Conservation (phyloP, 2,113 vertebrate species). For the Strix uralensis region DNA sequence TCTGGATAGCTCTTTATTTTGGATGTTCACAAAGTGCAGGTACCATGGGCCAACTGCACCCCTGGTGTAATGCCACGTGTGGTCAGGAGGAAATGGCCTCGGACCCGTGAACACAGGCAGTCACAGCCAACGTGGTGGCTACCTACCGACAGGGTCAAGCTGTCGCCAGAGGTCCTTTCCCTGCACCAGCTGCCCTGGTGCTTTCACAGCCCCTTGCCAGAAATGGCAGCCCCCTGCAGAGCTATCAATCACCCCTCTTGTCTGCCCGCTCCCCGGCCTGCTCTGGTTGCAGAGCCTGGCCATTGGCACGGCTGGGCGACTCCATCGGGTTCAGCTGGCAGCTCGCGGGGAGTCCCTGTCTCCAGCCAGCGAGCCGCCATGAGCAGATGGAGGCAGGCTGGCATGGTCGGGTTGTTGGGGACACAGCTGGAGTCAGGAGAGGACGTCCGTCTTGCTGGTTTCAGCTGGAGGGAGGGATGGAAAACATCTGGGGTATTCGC, state of each 20-base stretch:
- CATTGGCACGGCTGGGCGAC: rapidly evolving
- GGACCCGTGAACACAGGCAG: rapidly evolving
- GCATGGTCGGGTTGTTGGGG: rapidly evolving
- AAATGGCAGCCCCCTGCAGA: background rate
- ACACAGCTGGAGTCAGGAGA: background rate
- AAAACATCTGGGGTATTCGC: background rate
- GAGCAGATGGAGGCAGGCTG: background rate
- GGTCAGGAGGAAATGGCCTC: background rate
- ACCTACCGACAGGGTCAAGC: background rate
- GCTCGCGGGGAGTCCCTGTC: rapidly evolving
- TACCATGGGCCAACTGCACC: rapidly evolving
- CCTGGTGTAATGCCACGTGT: rapidly evolving
- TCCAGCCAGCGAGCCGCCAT: background rate
- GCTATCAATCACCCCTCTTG: rapidly evolving
- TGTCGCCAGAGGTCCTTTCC: rapidly evolving
- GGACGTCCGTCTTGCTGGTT: rapidly evolving
- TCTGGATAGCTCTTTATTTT: background rate
- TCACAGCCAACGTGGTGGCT: rapidly evolving
- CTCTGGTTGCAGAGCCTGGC: background rate
- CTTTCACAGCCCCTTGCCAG: background rate
- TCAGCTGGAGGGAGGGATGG: background rate
- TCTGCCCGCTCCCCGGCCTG: rapidly evolving
- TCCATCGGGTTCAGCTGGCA: background rate
- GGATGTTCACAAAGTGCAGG: background rate
- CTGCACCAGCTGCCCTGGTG: background rate